These are phyloP conservation scores for Acridotheres tristis DNA, from an alignment of 2,797 vertebrate species.

Conservation along the genomic window DNA sequence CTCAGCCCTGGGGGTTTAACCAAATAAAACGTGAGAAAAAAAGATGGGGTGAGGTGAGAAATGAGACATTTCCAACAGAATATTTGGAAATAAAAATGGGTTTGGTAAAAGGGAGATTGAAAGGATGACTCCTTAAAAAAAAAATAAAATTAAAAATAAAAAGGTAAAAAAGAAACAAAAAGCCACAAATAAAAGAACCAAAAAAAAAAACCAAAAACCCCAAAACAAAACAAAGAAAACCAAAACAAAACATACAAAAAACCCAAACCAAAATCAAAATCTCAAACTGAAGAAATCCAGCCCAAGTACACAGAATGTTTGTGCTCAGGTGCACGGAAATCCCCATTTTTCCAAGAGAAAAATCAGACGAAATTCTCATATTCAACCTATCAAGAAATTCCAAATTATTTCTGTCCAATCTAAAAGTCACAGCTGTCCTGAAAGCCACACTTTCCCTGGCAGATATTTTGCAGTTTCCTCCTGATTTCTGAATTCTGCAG, in stretches of 20 bases:
- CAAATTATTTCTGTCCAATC: neutral
- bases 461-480: neutral
- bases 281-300: neutral
- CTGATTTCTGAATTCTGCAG: neutral
- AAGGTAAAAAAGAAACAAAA: neutral
- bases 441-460: neutral
- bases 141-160: neutral
- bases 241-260: too few species aligned
- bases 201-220: too few species aligned
- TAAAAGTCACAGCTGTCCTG: neutral
- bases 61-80: too few species aligned
- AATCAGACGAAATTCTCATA: neutral
- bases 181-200: too few species aligned
- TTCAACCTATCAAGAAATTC: neutral
- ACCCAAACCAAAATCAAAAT: neutral
- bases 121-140: neutral
- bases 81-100: neutral
- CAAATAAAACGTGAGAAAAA: rapidly evolving
- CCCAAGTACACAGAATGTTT: neutral
- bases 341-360: neutral
- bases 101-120: neutral
- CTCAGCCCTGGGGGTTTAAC: neutral
- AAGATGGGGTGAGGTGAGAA: rapidly evolving
- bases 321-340: neutral
- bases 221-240: too few species aligned